Conservation (phyloP, 1,140 invertebrate genomes). For the Drosophila lowei region DNA sequence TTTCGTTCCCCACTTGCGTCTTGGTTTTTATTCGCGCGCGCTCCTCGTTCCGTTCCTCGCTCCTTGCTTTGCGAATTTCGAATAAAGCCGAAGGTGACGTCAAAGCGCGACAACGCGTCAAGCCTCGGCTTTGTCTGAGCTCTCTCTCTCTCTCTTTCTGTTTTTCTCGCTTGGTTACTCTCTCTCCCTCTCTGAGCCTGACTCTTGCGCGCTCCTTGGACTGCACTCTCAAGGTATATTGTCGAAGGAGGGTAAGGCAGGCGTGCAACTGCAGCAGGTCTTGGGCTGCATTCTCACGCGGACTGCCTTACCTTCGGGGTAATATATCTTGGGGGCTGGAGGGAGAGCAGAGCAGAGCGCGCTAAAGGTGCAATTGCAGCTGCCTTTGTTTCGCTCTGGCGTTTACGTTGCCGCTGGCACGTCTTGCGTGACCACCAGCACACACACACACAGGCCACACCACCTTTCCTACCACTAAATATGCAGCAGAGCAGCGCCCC, state of each 20-base stretch:
- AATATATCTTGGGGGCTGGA: constrained; percentile 13
- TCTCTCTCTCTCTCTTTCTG: constrained; percentile 22
- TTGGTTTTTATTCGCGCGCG: constrained; percentile 64
- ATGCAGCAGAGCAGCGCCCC: constrained; percentile 19
- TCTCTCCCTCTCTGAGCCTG: constrained; percentile 20
- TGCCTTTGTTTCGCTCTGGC: constrained; percentile 63
- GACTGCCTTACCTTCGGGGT: too few species aligned
- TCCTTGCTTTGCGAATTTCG: constrained; percentile 78
- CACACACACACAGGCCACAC: constrained; percentile 38
- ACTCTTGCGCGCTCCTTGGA: constrained; percentile 5
- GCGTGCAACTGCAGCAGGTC: too few species aligned
- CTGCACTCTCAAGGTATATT: constrained; percentile 4
- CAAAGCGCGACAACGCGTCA: constrained; percentile 33
- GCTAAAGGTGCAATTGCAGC: constrained; percentile 79
- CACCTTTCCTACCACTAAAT: constrained; percentile 72
- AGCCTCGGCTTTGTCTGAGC: constrained; percentile 33
- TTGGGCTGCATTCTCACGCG: constrained; percentile 13
- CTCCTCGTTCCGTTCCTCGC: constrained; percentile 75
- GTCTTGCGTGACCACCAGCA: constrained; percentile 75
- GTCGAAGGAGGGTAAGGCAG: too few species aligned
- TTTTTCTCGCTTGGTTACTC: constrained; percentile 29
- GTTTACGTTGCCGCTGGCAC: constrained; percentile 41
- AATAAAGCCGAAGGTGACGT: constrained; percentile 74
- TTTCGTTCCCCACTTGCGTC: constrained; percentile 35
- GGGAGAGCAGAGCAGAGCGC: constrained; percentile 27